Evolutionary conservation across 2,888 invertebrate species (phyloP), one percentile per base, ranked within the genome.

Genomic region (Bedellia somnulentella): DNA sequence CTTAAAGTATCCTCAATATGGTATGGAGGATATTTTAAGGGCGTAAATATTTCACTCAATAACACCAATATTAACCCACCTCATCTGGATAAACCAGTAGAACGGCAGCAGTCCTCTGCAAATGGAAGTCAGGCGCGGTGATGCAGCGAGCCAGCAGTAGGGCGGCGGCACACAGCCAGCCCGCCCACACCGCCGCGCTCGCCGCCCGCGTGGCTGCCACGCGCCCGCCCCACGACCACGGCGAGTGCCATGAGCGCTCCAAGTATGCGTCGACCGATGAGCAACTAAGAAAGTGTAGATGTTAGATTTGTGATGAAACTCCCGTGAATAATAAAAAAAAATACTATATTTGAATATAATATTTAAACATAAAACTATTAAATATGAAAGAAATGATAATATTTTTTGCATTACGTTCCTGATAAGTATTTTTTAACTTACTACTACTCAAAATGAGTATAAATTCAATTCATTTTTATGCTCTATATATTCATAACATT

Each of bases 121-220:
- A 47, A 3, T 41, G 42, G 40, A 73, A 75, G 53, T 73, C 73
- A 0, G 68, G 66, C 2, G 67, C 73, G 11, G 56, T 49, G 29
- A 73, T 50, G 37, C 73, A 73, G 18, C 73, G 56, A 21, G 64
- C 59, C 11, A 73, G 46, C 29, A 71, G 44, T 27, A 71, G 37
- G 2, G 70, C 62, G 15, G 58, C 57, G 5, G 52, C 63, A 44
- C 57, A 54, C 1, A 66, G 62, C 73, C 73, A 73, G 39, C 52
- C 46, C 6, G 54, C 70, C 56, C 62, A 57, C 37, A 50, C 57
- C 22, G 49, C 73, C 1, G 71, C 73, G 37, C 59, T 49, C 5
- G 58, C 54, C 2, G 58, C 70, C 3, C 66, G 55, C n/a, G 59
- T 49, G 2, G 56, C 57, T 5, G 46, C 43, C 29, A 47, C 55